A percentile compares a stretch with the other conserved stretches of the same genome.
phyloP scores from a whole-genome alignment of 2,888 invertebrate genomes.

The Chouioia cunea region DNA sequence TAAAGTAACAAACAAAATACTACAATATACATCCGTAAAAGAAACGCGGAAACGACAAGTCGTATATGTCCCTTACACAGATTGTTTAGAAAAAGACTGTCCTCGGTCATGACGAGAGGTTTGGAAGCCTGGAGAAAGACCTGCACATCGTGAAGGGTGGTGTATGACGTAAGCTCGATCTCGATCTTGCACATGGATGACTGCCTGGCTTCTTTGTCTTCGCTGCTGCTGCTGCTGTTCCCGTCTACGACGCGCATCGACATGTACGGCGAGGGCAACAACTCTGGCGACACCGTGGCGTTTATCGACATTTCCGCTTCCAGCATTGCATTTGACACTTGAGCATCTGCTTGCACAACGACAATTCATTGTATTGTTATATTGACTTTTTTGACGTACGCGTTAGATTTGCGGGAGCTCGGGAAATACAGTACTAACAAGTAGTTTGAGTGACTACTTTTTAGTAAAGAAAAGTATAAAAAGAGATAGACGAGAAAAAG shows the following conservation, averaged over 20 bases:
- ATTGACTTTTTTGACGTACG: too few relatives aligned
- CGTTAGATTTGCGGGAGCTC: too few relatives aligned
- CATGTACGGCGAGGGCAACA: conserved; percentile 55
- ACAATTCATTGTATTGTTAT: too few relatives aligned
- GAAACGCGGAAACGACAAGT: too few relatives aligned
- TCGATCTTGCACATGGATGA: conserved; percentile 70
- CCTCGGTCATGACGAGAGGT: conserved; percentile 73
- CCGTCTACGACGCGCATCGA: conserved; percentile 52
- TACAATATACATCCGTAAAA: too few relatives aligned
- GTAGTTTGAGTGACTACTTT: too few relatives aligned
- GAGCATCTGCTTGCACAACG: conserved; percentile 19
- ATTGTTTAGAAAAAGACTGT: conserved; percentile 66
- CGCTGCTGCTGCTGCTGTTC: conserved; percentile 51
- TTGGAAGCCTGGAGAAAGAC: conserved; percentile 73
- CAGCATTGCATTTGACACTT: conserved; percentile 31
- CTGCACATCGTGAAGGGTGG: conserved; percentile 77
- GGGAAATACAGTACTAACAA: too few relatives aligned
- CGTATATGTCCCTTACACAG: conserved; percentile 58
- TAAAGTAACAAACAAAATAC: too few relatives aligned
- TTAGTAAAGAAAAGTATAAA: too few relatives aligned
- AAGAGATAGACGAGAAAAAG: not conserved
- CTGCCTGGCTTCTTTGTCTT: conserved; percentile 52
- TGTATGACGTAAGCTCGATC: conserved; percentile 74
- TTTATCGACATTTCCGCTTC: conserved; percentile 72
- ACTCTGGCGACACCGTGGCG: conserved; percentile 68